Evolutionary conservation across 2,113 vertebrate species (phyloP), one percentile per base, ranked within the genome.

Genomic region (Megaceryle maxima): DNA sequence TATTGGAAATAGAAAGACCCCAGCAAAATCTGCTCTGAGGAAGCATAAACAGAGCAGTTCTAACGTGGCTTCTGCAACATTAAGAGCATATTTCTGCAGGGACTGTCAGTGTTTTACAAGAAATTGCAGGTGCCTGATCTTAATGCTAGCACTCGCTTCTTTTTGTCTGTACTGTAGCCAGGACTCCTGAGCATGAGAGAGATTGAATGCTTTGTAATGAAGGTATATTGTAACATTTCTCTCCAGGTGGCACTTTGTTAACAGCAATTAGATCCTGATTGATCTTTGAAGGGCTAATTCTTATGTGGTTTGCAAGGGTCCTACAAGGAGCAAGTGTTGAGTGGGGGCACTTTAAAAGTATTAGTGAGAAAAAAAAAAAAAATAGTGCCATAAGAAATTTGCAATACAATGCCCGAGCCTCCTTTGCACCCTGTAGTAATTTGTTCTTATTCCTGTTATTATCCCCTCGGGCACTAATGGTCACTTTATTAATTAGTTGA

Each of bases 401-500:
- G 97, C 97, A 98, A 96, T 97, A 98, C 97, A 98, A 98, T 97
- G 96, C 87, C 89, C 63, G 51, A 90, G 89, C 93, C 97, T 97
- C 94, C 95, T 97, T 97, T 96, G 95, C 94, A 96, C 94, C 96
- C 96, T 95, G 76, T 53, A 95, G 96, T 96, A 97, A 98, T 98
- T 98, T 97, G 97, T 97, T 97, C 97, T 97, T 97, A 98, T 96
- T 97, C 97, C 97, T 97, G 97, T 97, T 98, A 98, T 98, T 98
- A 98, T 98, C 97, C 97, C 96, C 96, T 97, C 88, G 96, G 97
- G 97, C 94, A 96, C 97, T 98, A 98, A 98, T 98, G 97, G 97
- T 98, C 97, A 98, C 97, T 98, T 98, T 97, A 98, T 98, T 98
- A 98, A 97, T 98, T 98, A 97, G 97, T 92, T 97, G 96, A 96